phyloP scores from a whole-genome alignment of 1,140 invertebrate genomes.

The Trichonephila clavipes region DNA sequence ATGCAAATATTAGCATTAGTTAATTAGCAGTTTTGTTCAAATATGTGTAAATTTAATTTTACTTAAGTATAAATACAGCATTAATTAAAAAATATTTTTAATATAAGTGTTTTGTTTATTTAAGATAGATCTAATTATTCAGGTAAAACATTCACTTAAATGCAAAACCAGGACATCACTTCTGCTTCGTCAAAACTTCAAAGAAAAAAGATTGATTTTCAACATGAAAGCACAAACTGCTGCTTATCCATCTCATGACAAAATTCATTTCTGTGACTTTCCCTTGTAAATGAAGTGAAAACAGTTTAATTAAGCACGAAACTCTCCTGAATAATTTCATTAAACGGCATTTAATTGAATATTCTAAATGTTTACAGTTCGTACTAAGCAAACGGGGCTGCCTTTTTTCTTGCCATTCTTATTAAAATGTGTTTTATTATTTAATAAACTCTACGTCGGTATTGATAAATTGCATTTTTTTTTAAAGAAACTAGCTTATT shows the following conservation, averaged over 20 bases:
- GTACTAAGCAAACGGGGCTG: not conserved
- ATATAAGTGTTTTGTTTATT: not conserved
- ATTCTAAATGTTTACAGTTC: not conserved
- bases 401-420: not conserved
- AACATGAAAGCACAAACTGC: conserved; percentile 19
- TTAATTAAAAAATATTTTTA: too few relatives aligned
- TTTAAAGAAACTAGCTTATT: not conserved
- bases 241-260: conserved; percentile 8
- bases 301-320: conserved; percentile 27
- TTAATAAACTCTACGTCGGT: not conserved
- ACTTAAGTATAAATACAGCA: too few relatives aligned
- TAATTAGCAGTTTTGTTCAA: too few relatives aligned
- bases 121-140: not conserved
- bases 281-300: not conserved
- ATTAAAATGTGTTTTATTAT: not conserved
- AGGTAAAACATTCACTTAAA: not conserved
- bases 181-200: not conserved
- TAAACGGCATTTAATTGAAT: conserved; percentile 17
- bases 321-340: not conserved
- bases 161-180: not conserved
- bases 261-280: conserved; percentile 6
- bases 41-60: too few relatives aligned
- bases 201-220: conserved; percentile 32
- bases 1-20: too few relatives aligned
- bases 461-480: not conserved